Evolutionary conservation across 2,797 vertebrate species (phyloP).

Genomic region (Lerista edwardsae): DNA sequence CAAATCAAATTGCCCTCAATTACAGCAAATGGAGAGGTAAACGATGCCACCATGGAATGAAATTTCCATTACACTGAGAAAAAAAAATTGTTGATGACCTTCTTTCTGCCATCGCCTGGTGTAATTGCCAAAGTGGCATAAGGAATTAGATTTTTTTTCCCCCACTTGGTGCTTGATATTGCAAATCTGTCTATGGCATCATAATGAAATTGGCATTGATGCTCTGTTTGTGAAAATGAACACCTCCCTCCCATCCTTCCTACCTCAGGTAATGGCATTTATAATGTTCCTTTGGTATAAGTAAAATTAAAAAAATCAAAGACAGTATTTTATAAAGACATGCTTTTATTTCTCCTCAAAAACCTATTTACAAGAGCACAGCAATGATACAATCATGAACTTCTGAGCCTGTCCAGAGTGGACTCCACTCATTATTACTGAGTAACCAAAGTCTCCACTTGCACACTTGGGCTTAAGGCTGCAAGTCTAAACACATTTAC

Average conservation of each 20-base stretch:
- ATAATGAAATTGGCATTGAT: conserved; percentile 49
- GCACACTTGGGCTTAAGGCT: not conserved
- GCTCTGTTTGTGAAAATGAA: conserved; percentile 22
- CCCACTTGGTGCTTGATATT: conserved; percentile 46
- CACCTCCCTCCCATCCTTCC: not conserved
- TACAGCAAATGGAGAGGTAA: conserved; percentile 65
- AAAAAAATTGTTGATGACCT: conserved; percentile 46
- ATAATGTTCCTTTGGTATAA: conserved; percentile 21
- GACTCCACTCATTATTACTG: not conserved
- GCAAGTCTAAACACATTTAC: not conserved
- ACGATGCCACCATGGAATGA: conserved; percentile 51
- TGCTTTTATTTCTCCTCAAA: too few relatives aligned
- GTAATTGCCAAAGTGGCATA: conserved; percentile 59
- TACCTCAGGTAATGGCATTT: conserved; percentile 15
- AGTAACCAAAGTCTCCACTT: not conserved
- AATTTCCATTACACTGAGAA: conserved; percentile 55
- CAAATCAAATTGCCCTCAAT: conserved; percentile 61
- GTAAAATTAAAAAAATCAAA: not conserved
- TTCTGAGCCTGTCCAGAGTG: not conserved
- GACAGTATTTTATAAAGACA: too few relatives aligned
- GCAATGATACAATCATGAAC: not conserved
- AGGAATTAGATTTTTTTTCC: conserved; percentile 51
- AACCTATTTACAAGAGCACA: not conserved
- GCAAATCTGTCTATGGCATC: conserved; percentile 40
- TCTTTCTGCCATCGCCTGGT: conserved; percentile 34